phyloP scores from a whole-genome alignment of 2,113 vertebrate genomes.

The Mirounga angustirostris region DNA sequence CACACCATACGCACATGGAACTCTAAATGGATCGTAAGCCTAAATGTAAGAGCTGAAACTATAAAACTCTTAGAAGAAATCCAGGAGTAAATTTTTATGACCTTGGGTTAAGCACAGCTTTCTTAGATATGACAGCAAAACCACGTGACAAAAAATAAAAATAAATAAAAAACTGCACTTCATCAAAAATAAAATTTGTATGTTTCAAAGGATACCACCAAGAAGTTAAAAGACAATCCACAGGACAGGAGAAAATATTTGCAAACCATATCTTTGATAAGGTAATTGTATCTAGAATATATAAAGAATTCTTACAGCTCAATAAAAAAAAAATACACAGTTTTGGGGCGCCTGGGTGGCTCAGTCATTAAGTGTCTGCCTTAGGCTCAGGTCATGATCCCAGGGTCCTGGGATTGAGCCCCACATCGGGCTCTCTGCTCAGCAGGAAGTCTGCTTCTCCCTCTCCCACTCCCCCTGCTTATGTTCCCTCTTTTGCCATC shows the following conservation, averaged over 20 bases:
- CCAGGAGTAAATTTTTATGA: not conserved
- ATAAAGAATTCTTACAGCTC: not conserved
- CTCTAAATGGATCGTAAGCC: not conserved
- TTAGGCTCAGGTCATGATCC: too few species aligned
- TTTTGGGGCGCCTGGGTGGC: not conserved
- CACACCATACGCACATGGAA: not conserved
- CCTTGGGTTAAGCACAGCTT: not conserved
- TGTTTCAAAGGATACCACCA: not conserved
- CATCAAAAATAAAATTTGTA: not conserved
- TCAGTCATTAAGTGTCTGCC: too few species aligned
- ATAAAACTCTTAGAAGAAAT: not conserved
- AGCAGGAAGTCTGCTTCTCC: too few species aligned
- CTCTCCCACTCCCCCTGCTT: too few species aligned
- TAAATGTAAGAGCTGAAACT: not conserved
- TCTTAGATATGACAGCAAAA: not conserved
- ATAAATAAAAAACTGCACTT: not conserved
- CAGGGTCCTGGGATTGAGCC: too few species aligned
- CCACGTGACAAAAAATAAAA: not conserved
- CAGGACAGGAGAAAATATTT: not conserved
- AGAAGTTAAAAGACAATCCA: not conserved
- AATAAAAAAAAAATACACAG: not conserved
- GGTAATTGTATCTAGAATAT: not conserved
- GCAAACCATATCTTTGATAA: not conserved
- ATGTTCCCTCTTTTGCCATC: too few species aligned
- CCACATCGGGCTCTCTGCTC: too few species aligned